These are phyloP conservation scores for Saxicola maurus DNA, from an alignment of 2,797 vertebrate genomes.

Conservation along the genomic window DNA sequence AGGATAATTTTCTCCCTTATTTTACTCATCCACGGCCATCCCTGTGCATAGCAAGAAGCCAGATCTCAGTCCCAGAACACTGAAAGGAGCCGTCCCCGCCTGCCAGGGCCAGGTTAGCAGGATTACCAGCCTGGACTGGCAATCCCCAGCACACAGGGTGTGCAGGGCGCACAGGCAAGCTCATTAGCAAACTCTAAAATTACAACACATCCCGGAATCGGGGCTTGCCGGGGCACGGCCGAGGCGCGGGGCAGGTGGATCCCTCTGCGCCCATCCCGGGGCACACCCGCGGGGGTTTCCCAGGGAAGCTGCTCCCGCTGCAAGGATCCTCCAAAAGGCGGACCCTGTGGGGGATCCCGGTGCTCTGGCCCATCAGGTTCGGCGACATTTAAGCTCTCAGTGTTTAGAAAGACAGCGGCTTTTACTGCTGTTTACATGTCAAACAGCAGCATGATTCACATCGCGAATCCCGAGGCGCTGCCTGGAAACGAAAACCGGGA, in stretches of 20 bases:
- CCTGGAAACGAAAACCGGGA: background rate
- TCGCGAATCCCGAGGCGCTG: background rate
- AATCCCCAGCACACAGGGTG: background rate
- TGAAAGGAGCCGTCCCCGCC: background rate
- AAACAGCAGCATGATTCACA: background rate
- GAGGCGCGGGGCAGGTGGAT: fast-evolving
- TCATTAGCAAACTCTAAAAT: background rate
- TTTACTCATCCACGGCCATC: background rate
- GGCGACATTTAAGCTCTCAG: background rate
- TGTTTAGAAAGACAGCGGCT: background rate
- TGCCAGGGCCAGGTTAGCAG: background rate
- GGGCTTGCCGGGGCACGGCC: background rate
- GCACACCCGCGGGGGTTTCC: fast-evolving
- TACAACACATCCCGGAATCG: background rate
- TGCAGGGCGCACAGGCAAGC: background rate
- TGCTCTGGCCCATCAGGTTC: background rate
- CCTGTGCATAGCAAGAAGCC: fast-evolving
- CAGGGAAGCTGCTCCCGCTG: background rate
- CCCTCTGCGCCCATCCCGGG: fast-evolving
- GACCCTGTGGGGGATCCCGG: background rate
- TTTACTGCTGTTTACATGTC: background rate
- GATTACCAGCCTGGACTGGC: background rate
- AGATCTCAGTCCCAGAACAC: background rate
- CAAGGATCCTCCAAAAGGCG: fast-evolving
- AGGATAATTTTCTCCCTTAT: background rate